phyloP scores from a whole-genome alignment of 2,888 invertebrate genomes.

The Fragum whitleyi region DNA sequence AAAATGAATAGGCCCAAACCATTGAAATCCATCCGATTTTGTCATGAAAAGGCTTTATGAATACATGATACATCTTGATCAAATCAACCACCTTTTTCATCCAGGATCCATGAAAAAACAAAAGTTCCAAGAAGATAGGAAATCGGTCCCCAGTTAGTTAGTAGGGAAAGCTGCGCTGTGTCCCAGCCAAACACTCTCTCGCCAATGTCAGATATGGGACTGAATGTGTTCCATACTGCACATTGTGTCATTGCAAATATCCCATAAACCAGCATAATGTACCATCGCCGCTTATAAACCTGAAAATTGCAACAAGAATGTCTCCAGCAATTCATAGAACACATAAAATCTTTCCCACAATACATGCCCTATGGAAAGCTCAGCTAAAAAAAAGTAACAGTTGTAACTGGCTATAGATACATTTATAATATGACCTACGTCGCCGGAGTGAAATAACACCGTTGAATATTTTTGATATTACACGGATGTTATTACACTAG shows the following conservation, averaged over 20 bases:
- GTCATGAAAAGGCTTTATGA: too few relatives aligned
- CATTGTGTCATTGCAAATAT: conserved; percentile 70
- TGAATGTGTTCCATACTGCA: conserved; percentile 76
- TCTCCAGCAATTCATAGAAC: not conserved
- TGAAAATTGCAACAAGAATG: conserved; percentile 12
- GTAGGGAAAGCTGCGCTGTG: conserved; percentile 68
- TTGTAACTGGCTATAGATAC: too few relatives aligned
- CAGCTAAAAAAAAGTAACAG: not conserved
- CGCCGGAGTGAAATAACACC: too few relatives aligned
- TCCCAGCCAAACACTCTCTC: conserved; percentile 74
- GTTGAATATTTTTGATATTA: too few relatives aligned
- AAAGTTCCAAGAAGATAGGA: conserved; percentile 68
- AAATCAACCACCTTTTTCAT: conserved; percentile 76
- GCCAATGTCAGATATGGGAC: conserved; percentile 71
- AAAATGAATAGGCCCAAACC: too few relatives aligned
- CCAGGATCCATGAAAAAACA: conserved; percentile 74
- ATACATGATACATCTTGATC: too few relatives aligned
- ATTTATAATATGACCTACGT: too few relatives aligned
- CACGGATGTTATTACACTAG: too few relatives aligned
- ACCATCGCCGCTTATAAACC: conserved; percentile 74
- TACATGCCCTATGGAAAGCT: not conserved
- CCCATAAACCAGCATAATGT: conserved; percentile 69
- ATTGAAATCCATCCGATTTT: too few relatives aligned
- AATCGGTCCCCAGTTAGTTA: conserved; percentile 77
- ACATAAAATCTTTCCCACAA: not conserved